Percentiles rank a stretch among this genome's conserved stretches.
Evolutionary conservation across 2,888 invertebrate species (phyloP).

Genomic region (Drosophila pseudotalamancana): DNA sequence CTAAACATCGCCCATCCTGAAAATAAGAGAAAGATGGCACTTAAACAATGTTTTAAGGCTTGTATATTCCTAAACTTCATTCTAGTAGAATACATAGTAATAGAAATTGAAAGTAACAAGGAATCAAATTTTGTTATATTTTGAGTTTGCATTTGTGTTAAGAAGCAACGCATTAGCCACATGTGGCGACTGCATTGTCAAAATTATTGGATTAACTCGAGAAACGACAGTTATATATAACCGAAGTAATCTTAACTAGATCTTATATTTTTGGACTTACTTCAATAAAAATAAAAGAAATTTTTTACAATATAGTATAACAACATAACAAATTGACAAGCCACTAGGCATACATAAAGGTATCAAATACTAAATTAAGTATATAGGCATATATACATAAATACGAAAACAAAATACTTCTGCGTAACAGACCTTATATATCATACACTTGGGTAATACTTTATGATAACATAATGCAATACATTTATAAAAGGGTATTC

Average conservation of each 20-base stretch:
- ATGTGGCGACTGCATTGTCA: too few relatives aligned
- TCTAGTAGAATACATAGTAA: too few relatives aligned
- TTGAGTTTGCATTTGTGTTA: too few relatives aligned
- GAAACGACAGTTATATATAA: too few relatives aligned
- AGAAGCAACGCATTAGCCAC: too few relatives aligned
- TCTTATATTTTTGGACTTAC: constrained; percentile 25
- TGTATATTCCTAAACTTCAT: too few relatives aligned
- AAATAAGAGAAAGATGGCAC: too few relatives aligned
- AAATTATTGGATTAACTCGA: too few relatives aligned
- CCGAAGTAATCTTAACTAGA: not conserved
- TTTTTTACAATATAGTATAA: constrained; percentile 51
- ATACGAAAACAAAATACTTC: constrained; percentile 37
- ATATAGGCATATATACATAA: constrained; percentile 38
- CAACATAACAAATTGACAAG: constrained; percentile 44
- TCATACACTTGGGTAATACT: constrained; percentile 65
- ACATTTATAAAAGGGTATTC: constrained; percentile 41
- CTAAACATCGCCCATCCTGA: too few relatives aligned
- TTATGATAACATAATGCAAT: constrained; percentile 38
- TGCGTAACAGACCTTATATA: constrained; percentile 21
- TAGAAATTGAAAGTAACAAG: too few relatives aligned
- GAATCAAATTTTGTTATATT: too few relatives aligned
- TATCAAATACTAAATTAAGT: constrained; percentile 19
- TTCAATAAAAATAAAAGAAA: constrained; percentile 40
- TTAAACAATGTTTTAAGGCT: too few relatives aligned
- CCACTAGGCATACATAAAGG: constrained; percentile 29